Evolutionary conservation across 2,888 invertebrate genomes (phyloP).

Genomic region (Athrips mouffetella): DNA sequence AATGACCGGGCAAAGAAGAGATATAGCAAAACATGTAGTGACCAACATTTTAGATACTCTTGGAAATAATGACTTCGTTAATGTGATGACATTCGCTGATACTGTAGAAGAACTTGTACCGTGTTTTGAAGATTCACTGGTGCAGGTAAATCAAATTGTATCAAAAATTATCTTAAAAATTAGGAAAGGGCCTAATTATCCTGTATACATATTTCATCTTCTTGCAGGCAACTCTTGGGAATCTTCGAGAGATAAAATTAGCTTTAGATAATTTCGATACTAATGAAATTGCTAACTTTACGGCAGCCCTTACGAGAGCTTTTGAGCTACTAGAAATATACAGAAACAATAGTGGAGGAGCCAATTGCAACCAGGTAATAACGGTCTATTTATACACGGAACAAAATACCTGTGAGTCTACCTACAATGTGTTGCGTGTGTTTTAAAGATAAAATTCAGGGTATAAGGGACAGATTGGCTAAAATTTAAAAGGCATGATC

Average conservation of each 20-base stretch:
- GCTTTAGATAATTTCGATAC: slow-evolving; percentile 88
- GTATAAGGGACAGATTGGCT: too few species aligned
- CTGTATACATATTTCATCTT: background rate
- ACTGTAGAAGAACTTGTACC: slow-evolving; percentile 88
- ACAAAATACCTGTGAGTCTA: too few species aligned
- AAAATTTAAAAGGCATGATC: too few species aligned
- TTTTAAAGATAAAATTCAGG: too few species aligned
- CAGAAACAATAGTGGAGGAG: slow-evolving; percentile 81
- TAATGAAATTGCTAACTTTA: slow-evolving; percentile 95
- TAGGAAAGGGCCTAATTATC: background rate
- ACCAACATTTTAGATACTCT: slow-evolving; percentile 96
- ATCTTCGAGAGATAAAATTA: slow-evolving; percentile 89
- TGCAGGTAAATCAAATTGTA: slow-evolving; percentile 81
- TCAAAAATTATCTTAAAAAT: background rate
- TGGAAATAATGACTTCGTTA: slow-evolving; percentile 98
- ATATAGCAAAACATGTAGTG: slow-evolving; percentile 93
- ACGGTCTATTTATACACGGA: background rate
- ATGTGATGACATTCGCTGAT: slow-evolving; percentile 94
- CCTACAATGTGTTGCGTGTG: too few species aligned
- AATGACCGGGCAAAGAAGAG: slow-evolving; percentile 92
- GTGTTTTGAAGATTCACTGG: slow-evolving; percentile 92
- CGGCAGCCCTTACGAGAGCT: slow-evolving; percentile 90
- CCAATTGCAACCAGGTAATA: slow-evolving; percentile 76
- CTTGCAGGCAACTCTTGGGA: slow-evolving; percentile 90
- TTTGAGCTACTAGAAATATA: slow-evolving; percentile 89